Base-by-base conservation (phyloP, 2,113 vertebrate genomes). In the Zingel zingel region DNA sequence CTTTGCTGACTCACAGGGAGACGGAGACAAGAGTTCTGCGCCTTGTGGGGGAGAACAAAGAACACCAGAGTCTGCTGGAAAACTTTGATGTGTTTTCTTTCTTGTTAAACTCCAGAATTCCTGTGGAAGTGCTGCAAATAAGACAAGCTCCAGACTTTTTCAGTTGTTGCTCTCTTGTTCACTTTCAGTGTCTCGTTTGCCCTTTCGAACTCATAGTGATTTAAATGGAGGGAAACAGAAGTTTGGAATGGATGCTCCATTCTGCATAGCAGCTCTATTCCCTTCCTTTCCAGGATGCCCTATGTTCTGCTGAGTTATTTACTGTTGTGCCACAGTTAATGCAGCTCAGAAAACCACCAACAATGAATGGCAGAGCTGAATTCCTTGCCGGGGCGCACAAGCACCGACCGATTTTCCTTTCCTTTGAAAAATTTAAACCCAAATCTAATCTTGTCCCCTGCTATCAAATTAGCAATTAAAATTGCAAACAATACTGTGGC, bases 391-490 rank as follows among this genome's bases (percentile, higher is more conserved):
- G 73, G 66, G 63, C 68, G 45, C 57, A 13, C 69, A 27, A 67
- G 79, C 64, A 23, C 47, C 47, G 21, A 87, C 61, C 7, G 23
- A 77, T 82, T 88, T 86, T 65, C 6, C 45, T 56, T 80, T 74
- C 67, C 57, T 85, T 88, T 89, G 14, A 79, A 86, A 83, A 84
- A 82, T 83, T 74, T 70, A 88, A 89, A 62, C 79, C 74, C 66
- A 68, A 88, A 88, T 94, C 87, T 89, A 88, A 92, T 93, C 90
- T 86, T 16, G 79, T 92, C 90, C 91, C 89, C 66, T 1, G 81
- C 84, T 82, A 86, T 89, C 88, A 91, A 88, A 90, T 91, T 91
- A 89, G 86, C 86, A 91, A 89, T 92, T 91, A 90, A 90, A 93
- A 89, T 88, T 9, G 54, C 33, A 87, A 93, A 93, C 88, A 93